Percentiles rank a stretch among this genome's conserved stretches.
Conservation (phyloP, 2,113 vertebrate genomes). For the Hippocampus mohnikei region DNA sequence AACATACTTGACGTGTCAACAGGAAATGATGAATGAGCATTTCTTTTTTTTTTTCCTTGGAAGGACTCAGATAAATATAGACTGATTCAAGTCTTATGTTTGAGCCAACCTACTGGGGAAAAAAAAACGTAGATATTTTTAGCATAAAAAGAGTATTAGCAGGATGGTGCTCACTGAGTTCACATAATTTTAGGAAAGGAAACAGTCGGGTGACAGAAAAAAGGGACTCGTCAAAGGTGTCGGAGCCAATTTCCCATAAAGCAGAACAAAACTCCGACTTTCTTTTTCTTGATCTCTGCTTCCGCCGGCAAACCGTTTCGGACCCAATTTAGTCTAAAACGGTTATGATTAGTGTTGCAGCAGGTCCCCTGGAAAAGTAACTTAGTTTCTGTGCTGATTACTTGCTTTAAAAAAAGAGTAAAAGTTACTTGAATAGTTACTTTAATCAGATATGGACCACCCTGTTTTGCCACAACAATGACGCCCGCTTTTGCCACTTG, state of each 20-base stretch:
- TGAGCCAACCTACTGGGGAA: conserved; percentile 20
- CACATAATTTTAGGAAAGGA: conserved; percentile 17
- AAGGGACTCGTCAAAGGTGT: conserved; percentile 1
- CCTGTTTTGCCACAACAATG: no score
- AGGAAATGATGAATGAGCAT: neutral
- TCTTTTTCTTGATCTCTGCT: conserved; percentile 2
- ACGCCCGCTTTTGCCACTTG: no score
- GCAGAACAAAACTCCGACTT: conserved; percentile 32
- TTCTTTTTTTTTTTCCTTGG: neutral
- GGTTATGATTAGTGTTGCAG: no score
- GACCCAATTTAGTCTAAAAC: conserved; percentile 9
- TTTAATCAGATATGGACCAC: no score
- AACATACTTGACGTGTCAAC: neutral
- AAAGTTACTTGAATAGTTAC: no score
- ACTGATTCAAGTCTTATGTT: neutral
- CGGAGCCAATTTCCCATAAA: conserved; percentile 31
- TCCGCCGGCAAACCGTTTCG: neutral
- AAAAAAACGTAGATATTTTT: conserved; percentile 26
- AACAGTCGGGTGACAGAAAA: conserved; percentile 17
- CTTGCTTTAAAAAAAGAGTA: no score
- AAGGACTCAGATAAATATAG: neutral
- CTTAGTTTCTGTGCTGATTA: no score
- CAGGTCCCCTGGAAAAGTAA: no score
- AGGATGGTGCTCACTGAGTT: conserved; percentile 15
- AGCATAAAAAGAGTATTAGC: conserved; percentile 14